Evolutionary conservation across 2,888 invertebrate genomes (phyloP).

Genomic region (Miltochrista miniata): DNA sequence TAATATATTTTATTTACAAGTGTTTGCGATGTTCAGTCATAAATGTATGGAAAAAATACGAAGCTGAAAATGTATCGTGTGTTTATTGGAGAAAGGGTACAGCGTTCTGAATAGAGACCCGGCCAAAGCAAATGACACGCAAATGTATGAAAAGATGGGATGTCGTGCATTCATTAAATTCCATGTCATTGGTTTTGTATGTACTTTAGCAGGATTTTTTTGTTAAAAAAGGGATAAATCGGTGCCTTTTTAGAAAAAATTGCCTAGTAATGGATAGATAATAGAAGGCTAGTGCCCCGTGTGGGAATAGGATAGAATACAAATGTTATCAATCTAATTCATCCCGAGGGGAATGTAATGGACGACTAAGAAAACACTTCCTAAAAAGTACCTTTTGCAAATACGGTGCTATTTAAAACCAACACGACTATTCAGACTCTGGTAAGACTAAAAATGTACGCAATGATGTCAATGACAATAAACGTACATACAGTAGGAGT

Average conservation of each 20-base stretch:
- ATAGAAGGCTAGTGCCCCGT: no score
- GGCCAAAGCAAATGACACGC: conserved; percentile 26
- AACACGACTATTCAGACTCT: no score
- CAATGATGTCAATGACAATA: no score
- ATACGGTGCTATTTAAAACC: no score
- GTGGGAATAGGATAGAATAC: background rate
- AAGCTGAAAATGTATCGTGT: conserved; percentile 20
- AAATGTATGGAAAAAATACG: conserved; percentile 17
- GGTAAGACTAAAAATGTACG: no score
- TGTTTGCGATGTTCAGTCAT: conserved; percentile 21
- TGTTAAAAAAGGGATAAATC: conserved; percentile 1
- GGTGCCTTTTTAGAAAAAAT: background rate
- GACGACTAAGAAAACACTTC: no score
- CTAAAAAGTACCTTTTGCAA: no score
- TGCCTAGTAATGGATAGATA: background rate
- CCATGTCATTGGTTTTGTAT: conserved; percentile 21
- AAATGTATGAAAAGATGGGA: conserved; percentile 28
- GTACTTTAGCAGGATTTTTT: background rate
- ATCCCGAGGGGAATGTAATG: no score
- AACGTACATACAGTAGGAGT: no score
- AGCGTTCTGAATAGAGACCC: conserved; percentile 14
- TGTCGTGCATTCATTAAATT: conserved; percentile 33
- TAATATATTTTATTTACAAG: background rate
- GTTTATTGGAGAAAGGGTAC: conserved; percentile 26
- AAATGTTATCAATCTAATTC: background rate